Conservation (phyloP, 1,140 invertebrate genomes). For the Araneus ventricosus region DNA sequence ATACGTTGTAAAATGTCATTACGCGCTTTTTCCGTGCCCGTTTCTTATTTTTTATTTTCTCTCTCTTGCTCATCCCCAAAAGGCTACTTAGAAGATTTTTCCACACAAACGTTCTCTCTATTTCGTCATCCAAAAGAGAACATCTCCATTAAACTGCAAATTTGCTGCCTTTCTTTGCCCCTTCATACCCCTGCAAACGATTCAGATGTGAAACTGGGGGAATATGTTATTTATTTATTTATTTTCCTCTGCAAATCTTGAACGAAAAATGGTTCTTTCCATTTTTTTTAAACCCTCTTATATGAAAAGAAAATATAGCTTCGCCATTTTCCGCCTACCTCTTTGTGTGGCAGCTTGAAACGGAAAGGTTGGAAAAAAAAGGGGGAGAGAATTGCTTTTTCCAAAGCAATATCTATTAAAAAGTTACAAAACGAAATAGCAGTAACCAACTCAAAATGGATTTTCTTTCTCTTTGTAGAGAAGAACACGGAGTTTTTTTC, state of each 20-base stretch:
- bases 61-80: background rate
- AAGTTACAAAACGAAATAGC: slow-evolving; percentile 17
- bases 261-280: background rate
- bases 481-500: background rate
- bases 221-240: background rate
- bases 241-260: background rate
- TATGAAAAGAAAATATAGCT: background rate
- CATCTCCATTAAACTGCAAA: slow-evolving; percentile 48
- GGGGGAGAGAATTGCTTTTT: background rate
- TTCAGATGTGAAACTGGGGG: background rate
- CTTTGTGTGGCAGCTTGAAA: background rate
- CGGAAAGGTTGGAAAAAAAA: background rate
- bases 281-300: background rate
- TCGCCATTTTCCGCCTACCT: background rate
- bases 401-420: slow-evolving; percentile 29
- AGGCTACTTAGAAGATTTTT: slow-evolving; percentile 34
- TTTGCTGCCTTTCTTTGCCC: background rate
- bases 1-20: slow-evolving; percentile 47
- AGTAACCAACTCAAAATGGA: background rate
- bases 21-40: background rate
- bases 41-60: background rate
- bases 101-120: background rate
- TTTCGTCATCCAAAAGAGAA: slow-evolving; percentile 21
- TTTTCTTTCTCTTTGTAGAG: background rate
- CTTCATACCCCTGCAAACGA: background rate